These are phyloP conservation scores for Fopius arisanus DNA, from an alignment of 1,140 invertebrate genomes.

Conservation along the genomic window DNA sequence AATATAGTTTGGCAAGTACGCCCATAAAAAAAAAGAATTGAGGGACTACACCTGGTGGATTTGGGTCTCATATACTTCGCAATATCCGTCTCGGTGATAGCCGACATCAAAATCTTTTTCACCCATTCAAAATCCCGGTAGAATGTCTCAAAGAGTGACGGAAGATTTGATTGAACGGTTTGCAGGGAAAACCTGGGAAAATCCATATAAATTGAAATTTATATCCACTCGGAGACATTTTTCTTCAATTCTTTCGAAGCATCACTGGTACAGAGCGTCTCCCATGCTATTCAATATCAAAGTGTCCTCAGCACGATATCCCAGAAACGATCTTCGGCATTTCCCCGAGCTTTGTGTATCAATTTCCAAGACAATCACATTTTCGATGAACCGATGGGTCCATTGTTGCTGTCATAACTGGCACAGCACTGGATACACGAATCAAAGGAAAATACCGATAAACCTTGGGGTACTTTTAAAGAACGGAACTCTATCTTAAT, in stretches of 20 bases:
- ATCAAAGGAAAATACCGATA: conserved; percentile 11
- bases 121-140: too few species aligned
- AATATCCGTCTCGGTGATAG: too few species aligned
- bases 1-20: too few species aligned
- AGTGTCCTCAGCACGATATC: neutral
- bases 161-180: too few species aligned
- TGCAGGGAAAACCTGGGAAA: too few species aligned
- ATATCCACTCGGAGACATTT: neutral
- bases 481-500: neutral
- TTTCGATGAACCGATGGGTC: neutral
- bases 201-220: neutral
- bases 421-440: neutral
- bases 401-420: neutral
- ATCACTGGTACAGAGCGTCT: neutral
- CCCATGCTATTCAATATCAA: neutral
- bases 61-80: too few species aligned
- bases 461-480: neutral
- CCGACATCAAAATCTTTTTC: too few species aligned
- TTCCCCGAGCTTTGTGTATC: neutral
- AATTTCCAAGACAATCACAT: neutral
- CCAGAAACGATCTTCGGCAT: neutral
- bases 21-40: too few species aligned
- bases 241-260: neutral
- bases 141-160: too few species aligned
- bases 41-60: too few species aligned